Base-by-base conservation (phyloP, 2,113 vertebrate species). In the Lasiurus borealis region DNA sequence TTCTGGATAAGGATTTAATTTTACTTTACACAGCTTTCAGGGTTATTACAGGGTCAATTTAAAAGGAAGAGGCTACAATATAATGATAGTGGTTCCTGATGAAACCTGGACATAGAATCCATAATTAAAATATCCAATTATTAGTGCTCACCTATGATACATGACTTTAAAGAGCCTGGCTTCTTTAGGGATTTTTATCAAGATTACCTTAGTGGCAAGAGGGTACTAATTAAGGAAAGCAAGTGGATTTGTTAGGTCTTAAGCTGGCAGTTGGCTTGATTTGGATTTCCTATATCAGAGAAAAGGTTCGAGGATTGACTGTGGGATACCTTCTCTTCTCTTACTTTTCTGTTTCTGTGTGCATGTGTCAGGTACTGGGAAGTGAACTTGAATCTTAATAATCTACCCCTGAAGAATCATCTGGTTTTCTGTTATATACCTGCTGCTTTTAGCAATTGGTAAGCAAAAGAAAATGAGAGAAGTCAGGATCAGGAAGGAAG, bases 1-100 rank as follows among this genome's bases (percentile, higher is more conserved):
- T 90, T 88, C n/a, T 69, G 62, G 48, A 25, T 72, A 94, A 96
- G 40, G 54, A 96, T 82, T 97, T 73, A 72, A 90, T 85, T 97
- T 97, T 93, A 85, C 48, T 97, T 97, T 87, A 88, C 85, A 29
- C 48, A 96, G 88, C 78, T 96, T 97, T 97, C 78, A 96, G 87
- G 96, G 88, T 97, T 94, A 76, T 89, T 89, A 50, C 25, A 94
- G 92, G 76, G 85, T 96, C 77, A 59, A 66, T 97, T 95, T 75
- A 71, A 91, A 77, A 96, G 91, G 82, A 89, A 66, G 5, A 86
- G 44, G 21, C 75, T 91, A 50, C 18, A 73, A 66, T 95, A 94
- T 78, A 95, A 87, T 82, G 95, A 31, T 27, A 87, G n/a, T 84
- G 97, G 95, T 95, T 85, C 48, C 16, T 92, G 46, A 69, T 96